phyloP scores from a whole-genome alignment of 2,797 vertebrate species.

The Erithacus rubecula region DNA sequence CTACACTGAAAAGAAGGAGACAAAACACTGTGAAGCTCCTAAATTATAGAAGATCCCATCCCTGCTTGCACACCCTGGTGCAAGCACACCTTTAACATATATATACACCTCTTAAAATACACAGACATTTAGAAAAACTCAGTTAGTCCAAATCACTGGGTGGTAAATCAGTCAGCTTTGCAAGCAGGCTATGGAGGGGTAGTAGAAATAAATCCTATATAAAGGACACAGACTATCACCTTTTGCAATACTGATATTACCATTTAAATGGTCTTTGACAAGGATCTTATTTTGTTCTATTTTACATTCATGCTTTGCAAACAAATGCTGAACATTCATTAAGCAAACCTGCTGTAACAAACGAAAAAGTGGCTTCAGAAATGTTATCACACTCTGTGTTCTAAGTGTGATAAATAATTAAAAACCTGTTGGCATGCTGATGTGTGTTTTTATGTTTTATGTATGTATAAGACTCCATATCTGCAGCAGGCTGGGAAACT shows the following conservation, averaged over 20 bases:
- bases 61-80: neutral
- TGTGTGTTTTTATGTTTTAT: conserved; percentile 57
- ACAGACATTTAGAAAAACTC: neutral
- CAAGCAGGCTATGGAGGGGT: neutral
- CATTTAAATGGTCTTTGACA: conserved; percentile 55
- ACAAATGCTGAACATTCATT: conserved; percentile 44
- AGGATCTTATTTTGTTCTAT: conserved; percentile 28
- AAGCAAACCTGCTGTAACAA: neutral
- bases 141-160: neutral
- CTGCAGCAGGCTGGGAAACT: neutral
- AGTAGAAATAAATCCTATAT: neutral
- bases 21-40: neutral
- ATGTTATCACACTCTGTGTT: conserved; percentile 32
- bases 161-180: neutral
- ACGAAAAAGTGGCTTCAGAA: neutral
- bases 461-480: conserved; percentile 33
- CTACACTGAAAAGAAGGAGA: neutral
- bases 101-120: neutral
- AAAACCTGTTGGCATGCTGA: conserved; percentile 51
- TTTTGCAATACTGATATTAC: conserved; percentile 11
- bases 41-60: neutral
- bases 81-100: neutral
- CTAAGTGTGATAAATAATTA: conserved; percentile 65
- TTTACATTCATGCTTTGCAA: conserved; percentile 51
- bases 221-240: neutral